These are phyloP conservation scores for Himalopsyche phryganea DNA, from an alignment of 1,140 invertebrate species.

Conservation along the genomic window DNA sequence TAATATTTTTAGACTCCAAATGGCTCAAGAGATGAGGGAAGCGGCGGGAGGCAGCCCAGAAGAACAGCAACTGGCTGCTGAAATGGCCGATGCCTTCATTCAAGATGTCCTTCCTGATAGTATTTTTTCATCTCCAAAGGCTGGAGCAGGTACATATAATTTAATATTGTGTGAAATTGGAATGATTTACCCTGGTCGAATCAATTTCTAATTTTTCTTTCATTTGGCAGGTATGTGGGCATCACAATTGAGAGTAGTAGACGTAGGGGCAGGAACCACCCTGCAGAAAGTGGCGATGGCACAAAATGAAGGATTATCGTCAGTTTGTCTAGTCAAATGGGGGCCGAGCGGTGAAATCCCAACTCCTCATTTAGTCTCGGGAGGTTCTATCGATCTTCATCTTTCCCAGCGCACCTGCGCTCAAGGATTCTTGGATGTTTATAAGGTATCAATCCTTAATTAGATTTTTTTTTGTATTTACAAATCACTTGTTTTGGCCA, in stretches of 20 bases:
- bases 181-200: no score
- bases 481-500: no score
- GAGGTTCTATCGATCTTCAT: constrained; percentile 84
- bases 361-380: constrained; percentile 44
- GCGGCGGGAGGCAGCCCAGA: constrained; percentile 75
- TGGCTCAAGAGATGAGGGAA: constrained; percentile 93
- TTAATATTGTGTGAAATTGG: no score
- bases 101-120: constrained; percentile 92
- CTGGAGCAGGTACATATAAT: constrained; percentile 73
- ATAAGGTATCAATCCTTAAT: constrained; percentile 60
- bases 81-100: constrained; percentile 95
- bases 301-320: constrained; percentile 93
- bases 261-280: constrained; percentile 79
- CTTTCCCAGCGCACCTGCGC: constrained; percentile 79
- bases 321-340: constrained; percentile 68
- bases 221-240: constrained; percentile 88
- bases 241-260: constrained; percentile 86
- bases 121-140: constrained; percentile 93
- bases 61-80: constrained; percentile 89
- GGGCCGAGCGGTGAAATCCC: constrained; percentile 40
- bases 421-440: constrained; percentile 84
- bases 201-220: constrained; percentile 2
- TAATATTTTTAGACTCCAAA: constrained; percentile 57
- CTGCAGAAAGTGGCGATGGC: constrained; percentile 79
- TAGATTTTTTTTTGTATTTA: no score